These are phyloP conservation scores for Corythaixoides concolor DNA, from an alignment of 2,113 vertebrate genomes.

Conservation along the genomic window DNA sequence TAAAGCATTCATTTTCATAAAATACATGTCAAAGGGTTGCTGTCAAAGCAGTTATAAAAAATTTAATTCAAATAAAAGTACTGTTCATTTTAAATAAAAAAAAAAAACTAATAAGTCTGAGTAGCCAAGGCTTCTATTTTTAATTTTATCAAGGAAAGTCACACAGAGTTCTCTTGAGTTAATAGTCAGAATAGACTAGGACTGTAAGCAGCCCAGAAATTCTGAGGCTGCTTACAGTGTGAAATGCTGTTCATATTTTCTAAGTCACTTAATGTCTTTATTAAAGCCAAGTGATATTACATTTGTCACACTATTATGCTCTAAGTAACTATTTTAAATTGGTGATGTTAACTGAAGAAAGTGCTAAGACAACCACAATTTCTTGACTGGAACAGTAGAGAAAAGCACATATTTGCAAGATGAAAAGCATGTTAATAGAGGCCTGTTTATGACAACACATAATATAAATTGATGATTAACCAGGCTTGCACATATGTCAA, in stretches of 20 bases:
- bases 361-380: neutral
- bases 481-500: neutral
- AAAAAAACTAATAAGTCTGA: neutral
- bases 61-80: neutral
- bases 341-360: neutral
- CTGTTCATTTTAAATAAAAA: neutral
- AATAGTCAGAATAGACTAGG: conserved; percentile 7
- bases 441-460: neutral
- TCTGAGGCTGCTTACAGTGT: too few relatives aligned
- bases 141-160: neutral
- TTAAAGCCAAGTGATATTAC: neutral
- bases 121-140: neutral
- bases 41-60: neutral
- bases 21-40: neutral
- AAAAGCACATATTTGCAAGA: neutral
- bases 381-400: neutral
- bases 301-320: neutral
- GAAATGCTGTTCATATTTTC: too few relatives aligned
- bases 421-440: neutral
- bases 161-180: neutral
- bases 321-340: neutral
- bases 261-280: neutral
- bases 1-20: neutral
- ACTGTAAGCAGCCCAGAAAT: conserved; percentile 17
- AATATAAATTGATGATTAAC: neutral